phyloP scores from a whole-genome alignment of 37 sponge, comb jelly and placozoan species.

The Geodia barretti region DNA sequence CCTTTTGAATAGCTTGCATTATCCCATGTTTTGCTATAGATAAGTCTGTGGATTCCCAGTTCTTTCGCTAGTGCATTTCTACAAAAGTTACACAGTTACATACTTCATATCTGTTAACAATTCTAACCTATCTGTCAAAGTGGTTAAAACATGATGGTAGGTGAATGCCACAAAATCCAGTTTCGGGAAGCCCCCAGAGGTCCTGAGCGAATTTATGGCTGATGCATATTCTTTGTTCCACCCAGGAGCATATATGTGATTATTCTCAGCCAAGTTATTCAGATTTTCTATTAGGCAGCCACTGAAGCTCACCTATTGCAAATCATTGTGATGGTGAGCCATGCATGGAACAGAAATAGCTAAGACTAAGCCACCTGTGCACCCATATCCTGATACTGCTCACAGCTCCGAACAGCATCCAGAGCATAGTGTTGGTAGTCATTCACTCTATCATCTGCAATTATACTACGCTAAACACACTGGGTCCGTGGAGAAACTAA shows the following conservation, averaged over 20 bases:
- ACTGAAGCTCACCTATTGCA: constrained; percentile 67
- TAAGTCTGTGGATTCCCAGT: constrained; percentile 58
- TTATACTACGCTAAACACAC: neutral
- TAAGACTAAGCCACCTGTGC: constrained; percentile 42
- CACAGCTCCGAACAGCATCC: constrained; percentile 63
- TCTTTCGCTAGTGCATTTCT: constrained; percentile 69
- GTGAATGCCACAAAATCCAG: constrained; percentile 70
- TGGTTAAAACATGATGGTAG: constrained; percentile 58
- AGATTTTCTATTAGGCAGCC: constrained; percentile 69
- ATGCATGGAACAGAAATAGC: neutral
- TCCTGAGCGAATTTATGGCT: constrained; percentile 44
- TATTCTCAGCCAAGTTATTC: constrained; percentile 53
- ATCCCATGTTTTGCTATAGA: constrained; percentile 62
- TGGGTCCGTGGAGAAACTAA: neutral
- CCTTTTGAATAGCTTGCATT: constrained; percentile 56
- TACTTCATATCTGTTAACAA: neutral
- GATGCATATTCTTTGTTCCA: constrained; percentile 51
- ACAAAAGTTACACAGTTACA: neutral
- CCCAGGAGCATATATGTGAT: constrained; percentile 61
- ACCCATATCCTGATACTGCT: constrained; percentile 50
- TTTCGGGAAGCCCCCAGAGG: constrained; percentile 58
- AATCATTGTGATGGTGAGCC: neutral
- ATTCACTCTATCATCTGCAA: constrained; percentile 65
- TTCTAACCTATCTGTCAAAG: constrained; percentile 54
- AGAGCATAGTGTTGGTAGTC: constrained; percentile 72